These are phyloP conservation scores for Troides aeacus DNA, from an alignment of 2,888 invertebrate species.

Conservation along the genomic window DNA sequence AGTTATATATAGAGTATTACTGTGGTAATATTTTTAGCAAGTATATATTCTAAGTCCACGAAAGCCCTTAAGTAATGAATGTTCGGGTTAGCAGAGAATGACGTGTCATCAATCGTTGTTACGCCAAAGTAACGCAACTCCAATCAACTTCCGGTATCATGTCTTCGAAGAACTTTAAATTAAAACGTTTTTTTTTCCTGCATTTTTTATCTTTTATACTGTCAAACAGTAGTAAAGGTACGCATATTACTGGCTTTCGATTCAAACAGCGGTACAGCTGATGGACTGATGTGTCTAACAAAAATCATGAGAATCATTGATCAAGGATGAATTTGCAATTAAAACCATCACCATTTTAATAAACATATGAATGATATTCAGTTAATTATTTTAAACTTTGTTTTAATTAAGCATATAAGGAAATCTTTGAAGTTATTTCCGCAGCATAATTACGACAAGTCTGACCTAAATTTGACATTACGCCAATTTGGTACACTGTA, in stretches of 20 bases:
- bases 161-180: constrained; percentile 13
- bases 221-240: too few species aligned
- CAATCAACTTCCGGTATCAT: constrained; percentile 24
- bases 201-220: background rate
- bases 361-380: background rate
- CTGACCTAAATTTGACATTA: constrained; percentile 10
- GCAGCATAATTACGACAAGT: background rate
- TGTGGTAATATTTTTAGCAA: background rate
- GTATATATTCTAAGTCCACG: too few species aligned
- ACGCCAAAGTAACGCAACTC: constrained; percentile 17
- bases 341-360: too few species aligned
- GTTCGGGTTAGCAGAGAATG: constrained; percentile 13
- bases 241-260: too few species aligned
- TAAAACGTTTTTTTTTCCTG: background rate
- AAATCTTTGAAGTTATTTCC: background rate
- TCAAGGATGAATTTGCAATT: background rate
- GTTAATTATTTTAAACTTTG: background rate
- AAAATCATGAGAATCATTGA: background rate
- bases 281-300: too few species aligned
- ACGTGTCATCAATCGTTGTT: constrained; percentile 24
- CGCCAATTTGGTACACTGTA: constrained; percentile 13
- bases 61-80: constrained; percentile 17
- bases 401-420: background rate
- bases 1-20: background rate
- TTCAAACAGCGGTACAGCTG: too few species aligned